Conservation (phyloP, 2,797 vertebrate species). For the Pipistrellus pipistrellus region DNA sequence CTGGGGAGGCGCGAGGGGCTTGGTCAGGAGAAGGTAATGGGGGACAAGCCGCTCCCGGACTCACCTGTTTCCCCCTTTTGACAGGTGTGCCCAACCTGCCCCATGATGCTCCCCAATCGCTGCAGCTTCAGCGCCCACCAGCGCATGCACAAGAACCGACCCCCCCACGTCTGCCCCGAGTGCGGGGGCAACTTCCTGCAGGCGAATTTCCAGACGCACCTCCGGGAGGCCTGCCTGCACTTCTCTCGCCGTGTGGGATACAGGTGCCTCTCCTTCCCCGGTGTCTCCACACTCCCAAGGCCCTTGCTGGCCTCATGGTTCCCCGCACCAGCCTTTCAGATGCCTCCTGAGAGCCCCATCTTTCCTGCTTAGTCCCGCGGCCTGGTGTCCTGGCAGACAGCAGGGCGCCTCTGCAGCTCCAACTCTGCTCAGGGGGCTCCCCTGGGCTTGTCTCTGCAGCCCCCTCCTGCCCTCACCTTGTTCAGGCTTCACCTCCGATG, state of each 20-base stretch:
- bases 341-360: background rate
- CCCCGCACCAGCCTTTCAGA: background rate
- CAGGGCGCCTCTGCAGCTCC: background rate
- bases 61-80: background rate
- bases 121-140: conserved; percentile 95
- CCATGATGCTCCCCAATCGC: conserved; percentile 95
- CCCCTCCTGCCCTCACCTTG: background rate
- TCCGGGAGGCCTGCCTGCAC: conserved; percentile 94
- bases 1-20: background rate
- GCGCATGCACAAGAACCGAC: conserved; percentile 93
- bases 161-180: conserved; percentile 95
- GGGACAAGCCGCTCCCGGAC: background rate
- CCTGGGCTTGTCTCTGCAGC: background rate
- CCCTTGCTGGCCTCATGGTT: conserved; percentile 71
- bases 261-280: conserved; percentile 88
- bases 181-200: conserved; percentile 93
- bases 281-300: conserved; percentile 68
- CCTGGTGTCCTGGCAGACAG: background rate
- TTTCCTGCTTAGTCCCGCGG: background rate
- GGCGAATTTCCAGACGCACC: conserved; percentile 91
- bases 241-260: conserved; percentile 96
- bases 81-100: conserved; percentile 94
- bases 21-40: background rate
- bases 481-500: background rate
- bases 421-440: background rate